phyloP scores from a whole-genome alignment of 30 jellyfish, hydroid and myxozoan species.

The Phacellophora camtschatica region DNA sequence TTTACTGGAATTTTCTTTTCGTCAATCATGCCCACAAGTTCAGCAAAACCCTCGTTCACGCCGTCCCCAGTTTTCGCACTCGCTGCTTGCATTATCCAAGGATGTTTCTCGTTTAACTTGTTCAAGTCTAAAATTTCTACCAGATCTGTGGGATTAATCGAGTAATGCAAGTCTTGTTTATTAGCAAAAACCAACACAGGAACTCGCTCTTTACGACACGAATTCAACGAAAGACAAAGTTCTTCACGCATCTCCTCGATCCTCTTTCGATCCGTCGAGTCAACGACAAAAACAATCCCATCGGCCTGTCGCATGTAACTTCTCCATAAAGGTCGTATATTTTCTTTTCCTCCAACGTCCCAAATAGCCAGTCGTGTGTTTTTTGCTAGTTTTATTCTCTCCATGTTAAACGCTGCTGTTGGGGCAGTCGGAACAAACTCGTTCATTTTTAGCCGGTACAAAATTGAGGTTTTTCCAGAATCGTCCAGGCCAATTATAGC shows the following conservation, averaged over 20 bases:
- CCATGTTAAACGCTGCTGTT: slow-evolving; percentile 86
- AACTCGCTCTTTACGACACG: slow-evolving; percentile 74
- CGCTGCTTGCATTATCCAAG: slow-evolving; percentile 81
- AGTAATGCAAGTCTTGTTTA: slow-evolving; percentile 73
- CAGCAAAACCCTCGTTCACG: slow-evolving; percentile 57
- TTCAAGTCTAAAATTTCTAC: slow-evolving; percentile 58
- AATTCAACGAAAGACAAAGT: slow-evolving; percentile 25
- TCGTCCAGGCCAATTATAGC: slow-evolving; percentile 85
- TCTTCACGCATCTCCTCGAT: slow-evolving; percentile 85
- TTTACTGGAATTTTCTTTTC: slow-evolving; percentile 34
- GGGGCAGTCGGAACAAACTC: slow-evolving; percentile 83
- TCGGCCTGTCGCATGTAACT: slow-evolving; percentile 91
- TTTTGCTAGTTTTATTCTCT: slow-evolving; percentile 64
- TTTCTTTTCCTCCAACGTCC: slow-evolving; percentile 92
- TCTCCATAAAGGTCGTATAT: slow-evolving; percentile 87
- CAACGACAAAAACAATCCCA: slow-evolving; percentile 88
- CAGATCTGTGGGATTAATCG: slow-evolving; percentile 72
- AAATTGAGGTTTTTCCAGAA: slow-evolving; percentile 87
- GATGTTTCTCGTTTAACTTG: slow-evolving; percentile 45
- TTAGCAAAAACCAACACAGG: slow-evolving; percentile 87
- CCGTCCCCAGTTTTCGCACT: slow-evolving; percentile 92
- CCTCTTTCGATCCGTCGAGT: slow-evolving; percentile 71
- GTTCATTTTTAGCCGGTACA: slow-evolving; percentile 77
- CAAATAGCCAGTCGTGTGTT: slow-evolving; percentile 67
- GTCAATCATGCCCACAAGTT: slow-evolving; percentile 64